These are phyloP conservation scores for Lerista edwardsae DNA, from an alignment of 2,797 vertebrate genomes.

Conservation along the genomic window DNA sequence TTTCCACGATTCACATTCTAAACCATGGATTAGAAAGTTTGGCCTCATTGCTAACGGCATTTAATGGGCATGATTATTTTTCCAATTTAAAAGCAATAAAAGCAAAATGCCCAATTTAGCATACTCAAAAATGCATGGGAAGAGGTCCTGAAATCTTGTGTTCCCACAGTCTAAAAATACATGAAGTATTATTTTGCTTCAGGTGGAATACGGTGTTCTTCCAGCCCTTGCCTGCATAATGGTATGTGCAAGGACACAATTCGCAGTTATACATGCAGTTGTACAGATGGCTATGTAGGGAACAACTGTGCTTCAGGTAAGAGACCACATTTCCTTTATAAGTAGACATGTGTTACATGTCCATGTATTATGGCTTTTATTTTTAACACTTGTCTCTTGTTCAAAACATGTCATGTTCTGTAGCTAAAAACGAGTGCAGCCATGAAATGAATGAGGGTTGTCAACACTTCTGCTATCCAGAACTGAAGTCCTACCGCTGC, in stretches of 20 bases:
- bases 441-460: conserved; percentile 77
- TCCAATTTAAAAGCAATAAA: neutral
- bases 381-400: neutral
- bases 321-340: neutral
- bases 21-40: neutral
- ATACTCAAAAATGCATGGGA: neutral
- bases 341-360: neutral
- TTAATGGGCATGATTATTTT: neutral
- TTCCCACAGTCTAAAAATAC: neutral
- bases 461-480: conserved; percentile 86
- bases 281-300: conserved; percentile 77
- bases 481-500: conserved; percentile 74
- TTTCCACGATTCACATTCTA: neutral
- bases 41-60: neutral
- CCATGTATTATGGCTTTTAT: neutral
- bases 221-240: conserved; percentile 85
- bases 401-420: conserved; percentile 18
- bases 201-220: conserved; percentile 82
- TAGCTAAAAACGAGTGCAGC: conserved; percentile 82
- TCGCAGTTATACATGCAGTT: conserved; percentile 83
- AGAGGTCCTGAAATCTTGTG: neutral
- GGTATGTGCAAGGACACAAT: conserved; percentile 80
- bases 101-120: no score
- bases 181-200: neutral
- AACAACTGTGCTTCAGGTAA: conserved; percentile 79